Base-by-base conservation (phyloP, 2,113 vertebrate species). In the Lampris megalopsis region DNA sequence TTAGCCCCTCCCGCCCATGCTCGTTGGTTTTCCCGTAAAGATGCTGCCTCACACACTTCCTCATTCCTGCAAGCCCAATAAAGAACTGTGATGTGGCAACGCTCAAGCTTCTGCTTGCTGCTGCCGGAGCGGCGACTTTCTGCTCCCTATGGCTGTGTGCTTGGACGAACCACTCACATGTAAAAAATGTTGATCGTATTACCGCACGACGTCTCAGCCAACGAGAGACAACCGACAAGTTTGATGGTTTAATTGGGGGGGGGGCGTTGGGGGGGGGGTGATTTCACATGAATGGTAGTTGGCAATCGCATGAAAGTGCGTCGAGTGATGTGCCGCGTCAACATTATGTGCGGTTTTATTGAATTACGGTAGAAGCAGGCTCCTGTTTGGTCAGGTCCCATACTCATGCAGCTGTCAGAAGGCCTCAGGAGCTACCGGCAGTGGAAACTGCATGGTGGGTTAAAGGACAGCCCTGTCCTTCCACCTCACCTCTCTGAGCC, bases 11-110 rank as follows among this genome's bases (percentile, higher is more conserved):
- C 90, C 86, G 75, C n/a, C 56, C 47, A 13, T 69, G 58, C 80
- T 64, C 37, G 2, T 77, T 50, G 85, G 41, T 56, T 73, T 92
- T 92, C 90, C 91, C 89, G 91, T 92, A 92, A 92, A 90, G 82
- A 84, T 63, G 69, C 84, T 52, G 86, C 88, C 77, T 89, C 83
- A 68, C 83, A 71, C 88, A 89, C 90, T 92, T 92, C 91, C 91
- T 88, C 91, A 92, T 92, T 92, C 90, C 89, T 88, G 86, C 81
- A 84, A 89, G 82, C 67, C 59, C 75, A 87, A 90, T 88, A 87
- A 89, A 89, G 77, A 81, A 80, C 76, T 77, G 13, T 76, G 87
- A 83, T 91, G 91, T 91, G 87, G 90, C 79, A 90, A 92, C 24
- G 5, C 69, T 86, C 68, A 6, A 75, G 77, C 84, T 80, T 73